Evolutionary conservation across 2,797 vertebrate species (phyloP).

Genomic region (Chromobotia macracanthus): DNA sequence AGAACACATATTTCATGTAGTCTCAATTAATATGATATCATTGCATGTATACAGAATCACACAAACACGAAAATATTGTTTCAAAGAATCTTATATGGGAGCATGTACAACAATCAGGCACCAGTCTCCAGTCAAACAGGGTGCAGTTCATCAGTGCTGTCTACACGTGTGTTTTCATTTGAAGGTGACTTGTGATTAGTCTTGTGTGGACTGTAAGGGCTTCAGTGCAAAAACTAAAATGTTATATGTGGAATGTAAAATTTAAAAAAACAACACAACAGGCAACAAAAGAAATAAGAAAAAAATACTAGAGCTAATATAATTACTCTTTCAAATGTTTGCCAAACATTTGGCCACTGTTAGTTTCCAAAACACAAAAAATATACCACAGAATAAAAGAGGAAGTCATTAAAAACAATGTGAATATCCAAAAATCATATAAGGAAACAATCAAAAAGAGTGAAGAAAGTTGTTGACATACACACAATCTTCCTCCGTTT

Average conservation of each 20-base stretch:
- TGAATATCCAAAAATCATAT: conserved; percentile 41
- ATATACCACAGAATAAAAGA: conserved; percentile 47
- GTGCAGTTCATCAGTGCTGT: neutral
- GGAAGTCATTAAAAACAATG: conserved; percentile 51
- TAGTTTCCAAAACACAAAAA: conserved; percentile 36
- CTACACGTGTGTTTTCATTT: neutral
- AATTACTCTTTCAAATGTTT: conserved; percentile 31
- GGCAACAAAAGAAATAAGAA: conserved; percentile 11
- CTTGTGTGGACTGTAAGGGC: conserved; percentile 25
- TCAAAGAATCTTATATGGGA: no score
- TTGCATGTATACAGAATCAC: no score
- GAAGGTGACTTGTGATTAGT: conserved; percentile 21
- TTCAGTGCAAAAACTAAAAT: conserved; percentile 13
- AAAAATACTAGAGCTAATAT: conserved; percentile 19
- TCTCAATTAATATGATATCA: no score
- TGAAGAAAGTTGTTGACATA: conserved; percentile 56
- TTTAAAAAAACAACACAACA: neutral
- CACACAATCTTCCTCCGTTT: conserved; percentile 35
- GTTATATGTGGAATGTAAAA: conserved; percentile 12
- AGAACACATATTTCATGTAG: no score
- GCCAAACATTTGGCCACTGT: conserved; percentile 22
- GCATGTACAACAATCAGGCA: no score
- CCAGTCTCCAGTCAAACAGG: no score
- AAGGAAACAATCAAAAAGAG: conserved; percentile 55
- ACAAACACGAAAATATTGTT: no score